Conservation (phyloP, 2,888 invertebrate genomes). For the Ornithoptera priamus region DNA sequence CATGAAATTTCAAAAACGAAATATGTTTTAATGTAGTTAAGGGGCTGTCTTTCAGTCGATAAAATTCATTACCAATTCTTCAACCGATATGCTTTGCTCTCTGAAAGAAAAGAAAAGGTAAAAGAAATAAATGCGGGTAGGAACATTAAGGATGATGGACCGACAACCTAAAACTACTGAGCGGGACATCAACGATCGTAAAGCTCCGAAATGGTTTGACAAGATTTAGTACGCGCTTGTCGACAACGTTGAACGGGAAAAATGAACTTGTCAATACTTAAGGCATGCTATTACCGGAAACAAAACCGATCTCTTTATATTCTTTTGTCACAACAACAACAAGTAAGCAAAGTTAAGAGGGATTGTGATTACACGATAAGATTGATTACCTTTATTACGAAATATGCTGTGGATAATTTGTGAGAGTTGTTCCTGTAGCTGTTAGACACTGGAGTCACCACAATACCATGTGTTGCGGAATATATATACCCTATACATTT, state of each 20-base stretch:
- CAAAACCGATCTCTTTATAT: not conserved
- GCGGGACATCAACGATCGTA: constrained; percentile 25
- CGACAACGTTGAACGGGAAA: constrained; percentile 11
- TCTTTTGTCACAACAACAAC: not conserved
- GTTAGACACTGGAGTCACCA: too few species aligned
- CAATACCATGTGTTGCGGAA: too few species aligned
- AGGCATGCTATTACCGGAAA: not conserved
- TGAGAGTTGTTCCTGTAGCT: not conserved
- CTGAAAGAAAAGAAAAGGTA: constrained; percentile 13
- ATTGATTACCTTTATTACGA: not conserved
- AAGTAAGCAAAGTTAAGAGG: not conserved
- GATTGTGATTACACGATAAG: not conserved
- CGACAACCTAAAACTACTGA: constrained; percentile 22
- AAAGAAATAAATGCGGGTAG: constrained; percentile 16
- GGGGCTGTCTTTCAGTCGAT: constrained; percentile 10
- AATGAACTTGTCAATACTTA: constrained; percentile 10
- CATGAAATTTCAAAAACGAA: too few species aligned
- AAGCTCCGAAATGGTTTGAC: constrained; percentile 23
- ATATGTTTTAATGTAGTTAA: not conserved
- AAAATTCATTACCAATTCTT: constrained; percentile 18
- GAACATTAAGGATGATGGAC: constrained; percentile 22
- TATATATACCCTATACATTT: too few species aligned
- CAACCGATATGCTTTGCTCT: constrained; percentile 11
- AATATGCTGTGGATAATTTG: not conserved
- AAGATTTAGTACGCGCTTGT: constrained; percentile 22